These are phyloP conservation scores for Aphis craccivora DNA, from an alignment of 1,140 invertebrate species.

Conservation along the genomic window DNA sequence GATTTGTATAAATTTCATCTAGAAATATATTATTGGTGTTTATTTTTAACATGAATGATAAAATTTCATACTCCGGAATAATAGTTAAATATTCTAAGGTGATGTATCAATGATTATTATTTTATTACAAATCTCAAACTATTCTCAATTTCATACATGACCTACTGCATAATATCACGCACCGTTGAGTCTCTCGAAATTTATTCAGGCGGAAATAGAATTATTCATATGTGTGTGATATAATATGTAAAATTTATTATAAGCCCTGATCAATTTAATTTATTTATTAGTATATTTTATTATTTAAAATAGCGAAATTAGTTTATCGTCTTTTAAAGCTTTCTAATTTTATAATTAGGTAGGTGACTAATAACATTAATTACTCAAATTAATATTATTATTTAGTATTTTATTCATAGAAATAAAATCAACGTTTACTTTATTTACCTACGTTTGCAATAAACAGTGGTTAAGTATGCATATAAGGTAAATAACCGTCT, in stretches of 20 bases:
- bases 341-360: not conserved
- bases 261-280: not conserved
- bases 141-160: not conserved
- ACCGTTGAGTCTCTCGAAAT: not conserved
- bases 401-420: not conserved
- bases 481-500: not conserved
- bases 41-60: no score
- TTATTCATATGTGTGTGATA: not conserved
- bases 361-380: not conserved
- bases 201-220: not conserved
- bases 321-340: not conserved
- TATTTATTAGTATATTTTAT: not conserved
- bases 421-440: not conserved
- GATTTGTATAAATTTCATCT: no score
- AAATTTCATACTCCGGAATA: no score
- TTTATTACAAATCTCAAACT: not conserved
- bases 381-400: not conserved
- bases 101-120: not conserved
- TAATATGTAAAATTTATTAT: constrained; percentile 11
- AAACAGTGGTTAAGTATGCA: not conserved
- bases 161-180: not conserved
- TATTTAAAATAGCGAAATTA: constrained; percentile 4
- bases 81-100: not conserved
- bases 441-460: not conserved
- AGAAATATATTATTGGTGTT: no score